phyloP scores from a whole-genome alignment of 2,113 vertebrate genomes.

The Diphyllodes magnificus region DNA sequence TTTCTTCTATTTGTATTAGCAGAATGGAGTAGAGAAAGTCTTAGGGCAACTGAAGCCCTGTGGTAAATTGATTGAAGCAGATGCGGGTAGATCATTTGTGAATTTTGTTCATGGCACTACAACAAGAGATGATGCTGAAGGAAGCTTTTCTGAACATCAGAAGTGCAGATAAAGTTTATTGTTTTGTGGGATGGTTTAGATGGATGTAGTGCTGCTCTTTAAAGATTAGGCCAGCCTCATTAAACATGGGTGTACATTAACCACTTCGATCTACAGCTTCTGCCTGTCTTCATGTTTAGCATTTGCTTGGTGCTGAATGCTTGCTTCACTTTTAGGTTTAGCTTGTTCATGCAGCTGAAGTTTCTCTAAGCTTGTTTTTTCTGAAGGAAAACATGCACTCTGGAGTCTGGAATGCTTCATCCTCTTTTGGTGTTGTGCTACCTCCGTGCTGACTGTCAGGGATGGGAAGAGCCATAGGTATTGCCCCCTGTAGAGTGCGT shows the following conservation, averaged over 20 bases:
- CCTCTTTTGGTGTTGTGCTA: background rate
- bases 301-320: background rate
- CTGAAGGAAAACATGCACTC: background rate
- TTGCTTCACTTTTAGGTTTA: background rate
- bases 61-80: background rate
- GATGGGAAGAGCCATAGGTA: background rate
- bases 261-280: background rate
- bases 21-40: background rate
- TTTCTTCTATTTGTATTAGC: background rate
- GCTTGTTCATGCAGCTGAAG: background rate
- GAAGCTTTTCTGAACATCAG: conserved; percentile 5
- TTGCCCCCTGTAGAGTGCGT: background rate
- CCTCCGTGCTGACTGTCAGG: background rate
- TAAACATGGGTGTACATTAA: background rate
- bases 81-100: background rate
- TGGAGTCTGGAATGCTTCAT: background rate
- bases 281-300: background rate
- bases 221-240: background rate
- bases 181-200: background rate
- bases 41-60: background rate
- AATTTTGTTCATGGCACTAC: background rate
- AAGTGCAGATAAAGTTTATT: background rate
- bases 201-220: background rate
- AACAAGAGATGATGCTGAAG: background rate
- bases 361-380: background rate